Evolutionary conservation across 1,140 invertebrate species (phyloP).

Genomic region (Temnothorax curvispinosus): DNA sequence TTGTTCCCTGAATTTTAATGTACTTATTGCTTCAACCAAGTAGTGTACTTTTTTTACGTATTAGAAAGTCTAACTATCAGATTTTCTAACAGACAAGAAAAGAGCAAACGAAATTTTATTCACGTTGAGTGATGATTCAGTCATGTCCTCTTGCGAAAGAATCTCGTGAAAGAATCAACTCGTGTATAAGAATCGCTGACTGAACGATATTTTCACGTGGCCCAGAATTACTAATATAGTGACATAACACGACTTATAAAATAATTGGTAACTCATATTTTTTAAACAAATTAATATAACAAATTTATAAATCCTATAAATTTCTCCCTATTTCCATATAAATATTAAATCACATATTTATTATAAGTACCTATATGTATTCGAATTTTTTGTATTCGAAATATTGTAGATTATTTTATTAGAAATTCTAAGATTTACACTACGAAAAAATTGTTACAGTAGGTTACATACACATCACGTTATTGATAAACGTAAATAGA

Average conservation of each 20-base stretch:
- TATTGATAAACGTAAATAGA: slow-evolving; percentile 7
- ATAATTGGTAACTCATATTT: not conserved
- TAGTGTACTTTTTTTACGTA: not conserved
- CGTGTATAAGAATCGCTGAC: not conserved
- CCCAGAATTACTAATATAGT: slow-evolving; percentile 17
- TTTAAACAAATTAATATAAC: not conserved
- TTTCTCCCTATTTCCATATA: not conserved
- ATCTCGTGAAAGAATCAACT: not conserved
- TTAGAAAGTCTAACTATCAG: not conserved
- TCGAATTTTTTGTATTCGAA: not conserved
- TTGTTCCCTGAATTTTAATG: not conserved
- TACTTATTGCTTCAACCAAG: not conserved
- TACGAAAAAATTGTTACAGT: not conserved
- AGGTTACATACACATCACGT: not conserved
- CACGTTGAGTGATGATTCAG: not conserved
- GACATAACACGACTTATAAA: slow-evolving; percentile 3
- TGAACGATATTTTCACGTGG: not conserved
- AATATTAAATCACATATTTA: not conserved
- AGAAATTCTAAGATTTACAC: not conserved
- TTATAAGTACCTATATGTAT: not conserved
- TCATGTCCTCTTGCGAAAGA: not conserved
- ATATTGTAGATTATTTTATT: not conserved
- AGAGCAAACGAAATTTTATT: not conserved
- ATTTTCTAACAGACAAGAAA: slow-evolving; percentile 1
- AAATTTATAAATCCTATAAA: slow-evolving; percentile 12